Percentiles rank a stretch among this genome's conserved stretches.
Evolutionary conservation across 2,113 vertebrate species (phyloP).

Genomic region (Formicarius rufipectus): DNA sequence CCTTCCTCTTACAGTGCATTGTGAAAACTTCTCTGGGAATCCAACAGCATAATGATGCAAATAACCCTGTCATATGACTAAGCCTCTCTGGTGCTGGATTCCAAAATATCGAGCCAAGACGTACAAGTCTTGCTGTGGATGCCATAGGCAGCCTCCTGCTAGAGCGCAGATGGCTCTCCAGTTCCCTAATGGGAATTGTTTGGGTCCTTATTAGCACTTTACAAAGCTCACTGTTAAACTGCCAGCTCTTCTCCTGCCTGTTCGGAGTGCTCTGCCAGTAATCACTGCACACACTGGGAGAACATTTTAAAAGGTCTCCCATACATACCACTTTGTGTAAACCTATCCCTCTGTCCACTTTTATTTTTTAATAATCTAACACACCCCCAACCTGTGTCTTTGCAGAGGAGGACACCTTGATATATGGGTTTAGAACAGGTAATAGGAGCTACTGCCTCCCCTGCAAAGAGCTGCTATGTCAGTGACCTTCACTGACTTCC

Average conservation of each 20-base stretch:
- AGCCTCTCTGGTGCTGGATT: background rate
- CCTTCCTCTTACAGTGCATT: constrained; percentile 1
- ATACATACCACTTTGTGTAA: rapidly evolving
- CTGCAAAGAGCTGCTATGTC: background rate
- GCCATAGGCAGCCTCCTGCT: constrained; percentile 12
- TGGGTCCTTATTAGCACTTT: constrained; percentile 1
- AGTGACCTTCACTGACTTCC: background rate
- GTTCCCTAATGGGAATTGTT: constrained; percentile 21
- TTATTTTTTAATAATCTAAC: background rate
- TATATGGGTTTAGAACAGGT: background rate
- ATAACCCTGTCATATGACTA: constrained; percentile 30
- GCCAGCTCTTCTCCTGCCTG: background rate
- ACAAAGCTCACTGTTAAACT: background rate
- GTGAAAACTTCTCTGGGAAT: constrained; percentile 19
- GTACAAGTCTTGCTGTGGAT: background rate
- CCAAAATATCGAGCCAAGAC: background rate
- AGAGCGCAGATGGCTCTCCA: background rate
- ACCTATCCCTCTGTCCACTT: background rate
- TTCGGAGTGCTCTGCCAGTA: background rate
- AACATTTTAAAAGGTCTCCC: background rate
- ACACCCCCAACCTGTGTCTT: background rate
- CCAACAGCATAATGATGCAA: background rate
- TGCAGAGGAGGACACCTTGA: background rate
- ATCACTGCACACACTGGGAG: background rate
- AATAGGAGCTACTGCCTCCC: background rate